Evolutionary conservation across 2,113 vertebrate species (phyloP), one percentile per base, ranked within the genome.

Genomic region (Acanthochromis polyacanthus): DNA sequence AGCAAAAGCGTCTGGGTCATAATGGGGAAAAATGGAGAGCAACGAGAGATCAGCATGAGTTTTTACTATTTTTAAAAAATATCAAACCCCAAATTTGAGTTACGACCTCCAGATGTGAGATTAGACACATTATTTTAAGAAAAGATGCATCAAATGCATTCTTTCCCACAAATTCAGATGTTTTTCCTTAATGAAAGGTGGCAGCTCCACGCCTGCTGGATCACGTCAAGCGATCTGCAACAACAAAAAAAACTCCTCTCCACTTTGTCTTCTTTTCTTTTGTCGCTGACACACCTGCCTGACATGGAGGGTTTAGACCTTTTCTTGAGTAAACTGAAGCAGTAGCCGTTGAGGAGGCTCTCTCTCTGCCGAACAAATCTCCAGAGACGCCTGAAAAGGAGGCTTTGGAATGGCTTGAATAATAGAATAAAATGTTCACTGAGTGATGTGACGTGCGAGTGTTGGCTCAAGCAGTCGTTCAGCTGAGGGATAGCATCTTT

Each of bases 341-440:
- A 86, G 15, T 72, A 75, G 73, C 52, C 59, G 36, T 28, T 19
- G 60, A 56, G 46, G 53, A 60, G 63, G 5, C 19, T 17, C 22
- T 48, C 55, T 78, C 70, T 64, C 65, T 38, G 23, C 19, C 40
- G 43, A 75, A 62, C 15, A 25, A 71, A 19, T 63, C 52, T 80
- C 71, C 59, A 61, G 75, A 64, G 75, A 83, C 5, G 23, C 43
- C 19, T 20, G 53, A 78, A 64, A 20, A 56, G 32, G 53, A 69
- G 19, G 17, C 46, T 74, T 72, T 71, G 59, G 61, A 82, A 66
- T 56, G 64, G 65, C 38, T 63, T 36, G 45, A 62, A 75, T 55
- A 81, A 81, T 32, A 58, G 46, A 82, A 80, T 69, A 67, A 81
- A 68, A 74, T 68, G 75, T 67, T 62, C 80, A 64, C 32, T 70